Evolutionary conservation across 2,113 vertebrate genomes (phyloP), one percentile per base, ranked within the genome.

Genomic region (Mugil cephalus): DNA sequence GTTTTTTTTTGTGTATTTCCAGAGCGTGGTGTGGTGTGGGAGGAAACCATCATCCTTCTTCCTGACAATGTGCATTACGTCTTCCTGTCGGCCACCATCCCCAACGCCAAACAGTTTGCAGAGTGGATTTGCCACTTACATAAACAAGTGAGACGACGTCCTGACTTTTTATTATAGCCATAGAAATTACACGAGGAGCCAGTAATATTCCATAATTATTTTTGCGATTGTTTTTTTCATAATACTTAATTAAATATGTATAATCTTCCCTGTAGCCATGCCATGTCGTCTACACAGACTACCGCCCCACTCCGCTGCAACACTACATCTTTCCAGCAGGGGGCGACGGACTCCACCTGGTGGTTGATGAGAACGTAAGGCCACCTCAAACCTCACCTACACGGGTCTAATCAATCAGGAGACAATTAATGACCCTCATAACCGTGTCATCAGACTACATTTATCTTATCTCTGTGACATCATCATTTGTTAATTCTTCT

Each of bases 41-140:
- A 99, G 85, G 98, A 99, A 88, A 99, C 98, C 8, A 99, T 99
- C 89, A 99, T 99, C 88, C 94, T 99, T 69, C 96, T 99, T 67
- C 98, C 98, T 46, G 97, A 99, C 89, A 99, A 99, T 0, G 98
- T 99, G 38, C 98, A 98, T 80, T 99, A 99, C 40, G 98, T 99
- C 30, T 99, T 99, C 85, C 93, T 99, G 87, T 99, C 98, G 4
- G 98, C 98, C 74, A 99, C 98, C 77, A 99, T 99, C 81, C 98
- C 98, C 66, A 99, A 99, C 53, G 98, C 98, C 9, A 94, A 95
- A 24, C 98, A 99, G 90, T 99, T 99, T 91, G 98, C 98, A 8
- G 98, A 99, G 84, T 99, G 98, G 98, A 99, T 99, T 83, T 99
- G 97, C 75, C 97, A 99, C 75, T 93, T 99, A 64, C 98, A 99